phyloP scores from a whole-genome alignment of 2,113 vertebrate genomes.

The Hippoglossus stenolepis region DNA sequence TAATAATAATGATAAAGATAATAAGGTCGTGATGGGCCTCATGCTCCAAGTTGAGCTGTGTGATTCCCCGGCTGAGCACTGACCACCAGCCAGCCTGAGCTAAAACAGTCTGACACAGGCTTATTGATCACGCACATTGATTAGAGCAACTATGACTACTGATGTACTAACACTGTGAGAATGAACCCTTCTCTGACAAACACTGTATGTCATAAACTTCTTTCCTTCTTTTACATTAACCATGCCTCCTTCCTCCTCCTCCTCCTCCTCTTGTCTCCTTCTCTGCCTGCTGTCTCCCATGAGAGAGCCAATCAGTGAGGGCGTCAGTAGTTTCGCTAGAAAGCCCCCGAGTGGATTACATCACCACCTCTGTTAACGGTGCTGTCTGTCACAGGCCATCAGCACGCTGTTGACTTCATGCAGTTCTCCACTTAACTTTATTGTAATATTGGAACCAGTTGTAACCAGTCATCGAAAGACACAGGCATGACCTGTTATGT shows the following conservation, averaged over 20 bases:
- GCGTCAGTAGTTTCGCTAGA: conserved; percentile 69
- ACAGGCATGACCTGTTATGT: conserved; percentile 30
- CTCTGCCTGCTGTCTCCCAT: conserved; percentile 39
- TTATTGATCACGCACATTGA: conserved; percentile 74
- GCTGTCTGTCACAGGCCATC: conserved; percentile 65
- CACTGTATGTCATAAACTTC: conserved; percentile 35
- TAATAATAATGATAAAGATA: conserved; percentile 32
- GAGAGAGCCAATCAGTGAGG: conserved; percentile 65
- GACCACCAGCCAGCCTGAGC: conserved; percentile 46
- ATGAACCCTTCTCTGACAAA: conserved; percentile 8
- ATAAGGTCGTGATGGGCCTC: conserved; percentile 34
- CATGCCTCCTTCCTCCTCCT: conserved; percentile 24
- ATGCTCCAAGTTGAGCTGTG: conserved; percentile 40
- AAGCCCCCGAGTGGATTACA: conserved; percentile 73
- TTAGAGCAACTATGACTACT: conserved; percentile 22
- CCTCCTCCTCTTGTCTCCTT: conserved; percentile 5
- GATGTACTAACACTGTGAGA: neutral
- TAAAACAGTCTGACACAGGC: conserved; percentile 50
- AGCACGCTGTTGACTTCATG: conserved; percentile 61
- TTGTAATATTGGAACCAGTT: conserved; percentile 59
- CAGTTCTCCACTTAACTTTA: conserved; percentile 51
- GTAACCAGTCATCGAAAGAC: conserved; percentile 36
- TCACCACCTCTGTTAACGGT: conserved; percentile 65
- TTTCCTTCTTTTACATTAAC: conserved; percentile 51
- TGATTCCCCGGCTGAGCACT: conserved; percentile 50